These are phyloP conservation scores for Fragum sueziense DNA, from an alignment of 2,888 invertebrate genomes.

Conservation along the genomic window DNA sequence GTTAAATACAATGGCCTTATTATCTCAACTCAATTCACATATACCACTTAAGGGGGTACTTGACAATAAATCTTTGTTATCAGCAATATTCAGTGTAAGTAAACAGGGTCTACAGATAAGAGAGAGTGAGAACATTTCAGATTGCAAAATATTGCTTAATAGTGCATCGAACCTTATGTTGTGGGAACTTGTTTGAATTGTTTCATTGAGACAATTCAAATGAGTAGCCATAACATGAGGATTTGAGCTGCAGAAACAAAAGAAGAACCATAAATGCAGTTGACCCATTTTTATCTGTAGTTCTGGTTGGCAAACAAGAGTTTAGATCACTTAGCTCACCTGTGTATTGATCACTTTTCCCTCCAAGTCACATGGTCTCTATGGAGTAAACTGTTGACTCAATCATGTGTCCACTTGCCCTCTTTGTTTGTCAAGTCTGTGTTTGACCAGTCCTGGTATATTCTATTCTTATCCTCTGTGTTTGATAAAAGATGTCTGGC, in stretches of 20 bases:
- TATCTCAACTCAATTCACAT: conserved; percentile 16
- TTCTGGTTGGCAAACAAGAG: too few relatives aligned
- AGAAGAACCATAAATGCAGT: too few relatives aligned
- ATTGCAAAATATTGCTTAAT: too few relatives aligned
- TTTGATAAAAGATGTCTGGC: too few relatives aligned
- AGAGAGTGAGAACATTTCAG: too few relatives aligned
- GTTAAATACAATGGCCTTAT: conserved; percentile 11
- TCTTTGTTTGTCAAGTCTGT: neutral
- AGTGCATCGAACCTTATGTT: too few relatives aligned
- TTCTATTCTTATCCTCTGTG: neutral
- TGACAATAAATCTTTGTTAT: conserved; percentile 21
- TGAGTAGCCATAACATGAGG: too few relatives aligned
- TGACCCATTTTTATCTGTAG: too few relatives aligned
- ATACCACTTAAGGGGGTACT: conserved; percentile 17
- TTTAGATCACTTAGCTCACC: conserved; percentile 16
- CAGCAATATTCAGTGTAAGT: conserved; percentile 28
- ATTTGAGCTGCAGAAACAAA: too few relatives aligned
- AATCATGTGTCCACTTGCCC: neutral
- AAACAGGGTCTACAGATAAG: too few relatives aligned
- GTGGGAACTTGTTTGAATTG: too few relatives aligned
- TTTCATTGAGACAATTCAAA: too few relatives aligned
- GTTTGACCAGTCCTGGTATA: neutral
- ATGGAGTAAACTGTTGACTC: neutral
- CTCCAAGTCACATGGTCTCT: conserved; percentile 9
- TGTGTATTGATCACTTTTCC: conserved; percentile 18